Evolutionary conservation across 2,113 vertebrate genomes (phyloP).

Genomic region (Nansenia antarctica): DNA sequence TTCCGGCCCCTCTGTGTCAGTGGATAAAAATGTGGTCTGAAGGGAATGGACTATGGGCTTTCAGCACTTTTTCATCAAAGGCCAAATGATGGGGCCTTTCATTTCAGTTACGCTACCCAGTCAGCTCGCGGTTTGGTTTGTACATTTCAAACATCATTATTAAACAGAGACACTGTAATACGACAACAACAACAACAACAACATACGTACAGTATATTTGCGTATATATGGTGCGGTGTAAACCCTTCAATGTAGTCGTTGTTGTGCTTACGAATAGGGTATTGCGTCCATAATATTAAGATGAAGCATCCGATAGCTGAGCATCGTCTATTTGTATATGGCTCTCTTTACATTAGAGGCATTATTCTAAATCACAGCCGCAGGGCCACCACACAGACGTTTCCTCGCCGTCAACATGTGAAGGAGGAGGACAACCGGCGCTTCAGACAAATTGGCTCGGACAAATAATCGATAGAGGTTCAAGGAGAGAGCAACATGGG

Average conservation of each 20-base stretch:
- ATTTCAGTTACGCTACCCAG: neutral
- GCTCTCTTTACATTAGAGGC: neutral
- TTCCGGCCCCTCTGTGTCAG: constrained; percentile 44
- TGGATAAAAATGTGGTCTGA: constrained; percentile 53
- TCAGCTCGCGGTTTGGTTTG: neutral
- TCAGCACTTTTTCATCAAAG: constrained; percentile 51
- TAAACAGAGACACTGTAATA: no score
- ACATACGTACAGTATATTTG: neutral
- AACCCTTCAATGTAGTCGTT: neutral
- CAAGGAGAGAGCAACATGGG: constrained; percentile 6
- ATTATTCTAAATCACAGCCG: constrained; percentile 14
- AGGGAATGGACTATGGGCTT: constrained; percentile 45
- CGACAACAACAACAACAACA: no score
- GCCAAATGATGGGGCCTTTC: neutral
- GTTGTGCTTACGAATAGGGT: neutral
- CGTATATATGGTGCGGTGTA: neutral
- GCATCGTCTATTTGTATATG: neutral
- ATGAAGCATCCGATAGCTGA: neutral
- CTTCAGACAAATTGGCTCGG: constrained; percentile 38
- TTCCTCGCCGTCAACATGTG: constrained; percentile 27
- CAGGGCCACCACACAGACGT: constrained; percentile 30
- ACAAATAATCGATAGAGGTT: constrained; percentile 50
- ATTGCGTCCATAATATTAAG: neutral
- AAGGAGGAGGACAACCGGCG: constrained; percentile 5
- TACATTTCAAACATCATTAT: no score